Conservation (phyloP, 1,140 invertebrate genomes). For the Platyscapa corneri region DNA sequence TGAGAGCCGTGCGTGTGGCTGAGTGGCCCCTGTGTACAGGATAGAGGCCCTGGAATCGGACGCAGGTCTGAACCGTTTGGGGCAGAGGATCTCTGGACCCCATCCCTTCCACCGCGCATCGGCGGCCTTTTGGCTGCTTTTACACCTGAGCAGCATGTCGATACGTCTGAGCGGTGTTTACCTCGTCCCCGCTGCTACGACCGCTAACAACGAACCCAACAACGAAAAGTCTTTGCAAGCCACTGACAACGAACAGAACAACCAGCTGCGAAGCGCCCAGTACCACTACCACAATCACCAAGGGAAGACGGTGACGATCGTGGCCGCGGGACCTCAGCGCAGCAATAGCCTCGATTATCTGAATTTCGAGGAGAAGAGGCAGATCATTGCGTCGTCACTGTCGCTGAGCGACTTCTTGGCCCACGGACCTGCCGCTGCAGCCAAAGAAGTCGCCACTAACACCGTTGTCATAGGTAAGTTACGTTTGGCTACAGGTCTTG, state of each 20-base stretch:
- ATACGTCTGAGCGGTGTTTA: conserved; percentile 72
- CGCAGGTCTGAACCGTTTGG: background rate
- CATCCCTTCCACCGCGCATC: background rate
- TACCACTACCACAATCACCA: conserved; percentile 66
- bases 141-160: conserved; percentile 61
- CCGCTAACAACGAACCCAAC: conserved; percentile 62
- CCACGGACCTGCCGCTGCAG: conserved; percentile 79
- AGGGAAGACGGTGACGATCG: conserved; percentile 76
- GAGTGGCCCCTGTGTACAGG: background rate
- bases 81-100: background rate
- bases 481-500: background rate
- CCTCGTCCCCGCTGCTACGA: conserved; percentile 64
- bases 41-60: background rate
- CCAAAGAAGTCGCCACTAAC: conserved; percentile 73
- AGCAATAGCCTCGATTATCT: conserved; percentile 91
- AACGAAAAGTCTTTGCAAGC: conserved; percentile 38
- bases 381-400: conserved; percentile 89
- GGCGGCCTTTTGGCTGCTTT: background rate
- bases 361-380: conserved; percentile 92
- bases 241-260: conserved; percentile 62
- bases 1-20: background rate
- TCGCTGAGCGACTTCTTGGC: conserved; percentile 90
- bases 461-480: conserved; percentile 74
- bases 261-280: conserved; percentile 66
- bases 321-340: conserved; percentile 79